Evolutionary conservation across 1,140 invertebrate species (phyloP).

Genomic region (Cyclina sinensis): DNA sequence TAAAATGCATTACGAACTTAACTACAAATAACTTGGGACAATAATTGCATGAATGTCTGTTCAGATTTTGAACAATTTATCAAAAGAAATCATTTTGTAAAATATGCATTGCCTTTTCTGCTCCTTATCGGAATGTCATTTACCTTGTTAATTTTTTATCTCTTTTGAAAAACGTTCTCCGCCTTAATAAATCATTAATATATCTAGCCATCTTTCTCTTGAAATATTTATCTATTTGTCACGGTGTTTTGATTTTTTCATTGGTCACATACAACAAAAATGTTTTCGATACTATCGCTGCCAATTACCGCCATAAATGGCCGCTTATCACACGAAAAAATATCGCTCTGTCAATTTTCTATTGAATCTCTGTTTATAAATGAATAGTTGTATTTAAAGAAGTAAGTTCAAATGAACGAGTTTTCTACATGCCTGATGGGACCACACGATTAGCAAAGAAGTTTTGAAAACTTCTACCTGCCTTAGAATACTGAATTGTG

Average conservation of each 20-base stretch:
- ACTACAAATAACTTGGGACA: too few species aligned
- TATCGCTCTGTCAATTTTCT: constrained; percentile 27
- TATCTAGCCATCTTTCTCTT: constrained; percentile 23
- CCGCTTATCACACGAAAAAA: constrained; percentile 14
- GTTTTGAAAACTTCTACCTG: not conserved
- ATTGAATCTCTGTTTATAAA: constrained; percentile 22
- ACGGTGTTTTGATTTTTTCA: constrained; percentile 36
- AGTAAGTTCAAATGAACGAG: not conserved
- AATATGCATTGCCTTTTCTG: constrained; percentile 5
- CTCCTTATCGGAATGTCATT: constrained; percentile 17
- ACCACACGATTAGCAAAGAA: constrained; percentile 29
- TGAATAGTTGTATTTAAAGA: not conserved
- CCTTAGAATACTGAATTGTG: too few species aligned
- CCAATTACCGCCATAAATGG: constrained; percentile 6
- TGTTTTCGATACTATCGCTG: constrained; percentile 4
- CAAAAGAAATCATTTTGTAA: not conserved
- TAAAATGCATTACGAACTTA: too few species aligned
- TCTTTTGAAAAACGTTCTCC: not conserved
- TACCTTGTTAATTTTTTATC: constrained; percentile 10
- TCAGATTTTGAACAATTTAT: too few species aligned
- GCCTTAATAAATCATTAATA: constrained; percentile 31
- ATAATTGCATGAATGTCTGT: too few species aligned
- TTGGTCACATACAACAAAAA: constrained; percentile 18
- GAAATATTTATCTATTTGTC: constrained; percentile 45
- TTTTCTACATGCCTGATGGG: not conserved